These are phyloP conservation scores for Orycteropus afer DNA, from an alignment of 2,113 vertebrate species.

Conservation along the genomic window DNA sequence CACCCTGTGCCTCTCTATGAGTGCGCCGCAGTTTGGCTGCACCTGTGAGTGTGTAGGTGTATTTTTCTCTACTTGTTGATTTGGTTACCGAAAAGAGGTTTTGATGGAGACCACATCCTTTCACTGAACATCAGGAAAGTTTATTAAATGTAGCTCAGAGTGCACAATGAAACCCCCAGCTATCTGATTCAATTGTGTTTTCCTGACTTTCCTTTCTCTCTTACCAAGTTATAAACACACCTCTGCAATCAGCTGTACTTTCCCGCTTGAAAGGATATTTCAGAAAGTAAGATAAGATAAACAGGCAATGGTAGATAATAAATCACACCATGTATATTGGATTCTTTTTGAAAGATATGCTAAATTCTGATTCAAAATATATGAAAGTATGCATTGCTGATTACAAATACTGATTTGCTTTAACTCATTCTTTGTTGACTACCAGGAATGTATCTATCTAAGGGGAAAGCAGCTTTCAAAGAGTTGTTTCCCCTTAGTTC, in stretches of 20 bases:
- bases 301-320: background rate
- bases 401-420: background rate
- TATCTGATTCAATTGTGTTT: slow-evolving; percentile 63
- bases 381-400: background rate
- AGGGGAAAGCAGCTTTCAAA: background rate
- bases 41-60: slow-evolving; percentile 88
- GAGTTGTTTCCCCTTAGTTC: background rate
- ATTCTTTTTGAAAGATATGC: slow-evolving; percentile 2
- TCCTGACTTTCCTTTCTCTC: slow-evolving; percentile 71
- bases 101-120: slow-evolving; percentile 91
- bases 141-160: slow-evolving; percentile 85
- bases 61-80: slow-evolving; percentile 87
- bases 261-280: slow-evolving; percentile 73
- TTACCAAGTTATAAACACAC: slow-evolving; percentile 74
- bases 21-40: slow-evolving; percentile 71
- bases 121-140: slow-evolving; percentile 82
- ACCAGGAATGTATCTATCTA: background rate
- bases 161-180: slow-evolving; percentile 71
- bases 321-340: slow-evolving; percentile 35
- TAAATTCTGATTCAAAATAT: background rate
- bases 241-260: slow-evolving; percentile 80
- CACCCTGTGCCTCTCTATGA: slow-evolving; percentile 53
- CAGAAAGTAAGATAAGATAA: slow-evolving; percentile 44
- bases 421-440: background rate
- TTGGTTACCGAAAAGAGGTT: slow-evolving; percentile 86